phyloP scores from a whole-genome alignment of 2,113 vertebrate genomes.

The Lepidiolamprologus cunningtoni region DNA sequence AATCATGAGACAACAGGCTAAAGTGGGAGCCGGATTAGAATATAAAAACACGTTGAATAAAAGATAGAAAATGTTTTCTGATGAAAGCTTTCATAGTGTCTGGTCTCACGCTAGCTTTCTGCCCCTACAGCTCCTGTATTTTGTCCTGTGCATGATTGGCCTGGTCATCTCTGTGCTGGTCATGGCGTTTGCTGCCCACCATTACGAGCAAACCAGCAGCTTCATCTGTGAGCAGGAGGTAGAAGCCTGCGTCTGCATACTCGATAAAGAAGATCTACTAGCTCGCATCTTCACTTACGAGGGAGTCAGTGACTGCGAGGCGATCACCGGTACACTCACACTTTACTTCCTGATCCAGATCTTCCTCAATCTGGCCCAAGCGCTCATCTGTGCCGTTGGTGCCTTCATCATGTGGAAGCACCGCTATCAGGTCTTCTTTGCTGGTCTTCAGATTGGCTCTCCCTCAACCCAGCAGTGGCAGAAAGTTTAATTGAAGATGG shows the following conservation, averaged over 20 bases:
- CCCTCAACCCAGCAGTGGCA: conserved; percentile 61
- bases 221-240: conserved; percentile 65
- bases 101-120: not conserved
- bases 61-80: not conserved
- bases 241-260: conserved; percentile 75
- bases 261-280: conserved; percentile 78
- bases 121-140: conserved; percentile 81
- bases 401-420: conserved; percentile 96
- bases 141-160: conserved; percentile 80
- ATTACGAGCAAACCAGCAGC: conserved; percentile 72
- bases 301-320: conserved; percentile 72
- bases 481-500: conserved; percentile 67
- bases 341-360: conserved; percentile 87
- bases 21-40: not conserved
- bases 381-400: conserved; percentile 76
- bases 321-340: conserved; percentile 71
- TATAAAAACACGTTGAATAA: not conserved
- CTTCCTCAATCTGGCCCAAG: conserved; percentile 78
- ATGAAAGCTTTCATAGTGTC: not conserved
- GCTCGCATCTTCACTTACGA: conserved; percentile 81
- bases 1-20: conserved; percentile 33
- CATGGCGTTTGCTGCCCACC: conserved; percentile 80
- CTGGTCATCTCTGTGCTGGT: conserved; percentile 82
- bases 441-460: conserved; percentile 73
- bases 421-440: conserved; percentile 92